These are phyloP conservation scores for Upupa epops DNA, from an alignment of 2,113 vertebrate species.

Conservation along the genomic window DNA sequence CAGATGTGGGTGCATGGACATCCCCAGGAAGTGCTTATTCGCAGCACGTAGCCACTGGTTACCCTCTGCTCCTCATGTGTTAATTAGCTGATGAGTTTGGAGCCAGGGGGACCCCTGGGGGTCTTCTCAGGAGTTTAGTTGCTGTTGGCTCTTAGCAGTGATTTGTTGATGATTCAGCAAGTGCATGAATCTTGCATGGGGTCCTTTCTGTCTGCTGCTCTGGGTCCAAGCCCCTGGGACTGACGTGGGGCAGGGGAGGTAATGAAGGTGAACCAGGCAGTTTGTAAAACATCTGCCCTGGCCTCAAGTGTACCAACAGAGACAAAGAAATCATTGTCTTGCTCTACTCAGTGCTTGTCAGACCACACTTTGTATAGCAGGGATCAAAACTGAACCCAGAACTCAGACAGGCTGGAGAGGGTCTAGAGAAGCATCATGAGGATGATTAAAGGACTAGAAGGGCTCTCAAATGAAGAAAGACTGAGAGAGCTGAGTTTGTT, in stretches of 20 bases:
- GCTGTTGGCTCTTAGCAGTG: neutral
- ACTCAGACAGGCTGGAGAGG: no score
- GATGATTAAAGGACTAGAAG: no score
- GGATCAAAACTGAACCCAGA: no score
- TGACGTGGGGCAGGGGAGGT: neutral
- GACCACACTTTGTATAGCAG: no score
- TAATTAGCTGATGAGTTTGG: neutral
- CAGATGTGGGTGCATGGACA: rapidly evolving
- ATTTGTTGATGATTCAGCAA: neutral
- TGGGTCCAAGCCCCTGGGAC: neutral
- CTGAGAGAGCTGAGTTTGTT: no score
- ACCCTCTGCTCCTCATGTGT: neutral
- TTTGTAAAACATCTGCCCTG: neutral
- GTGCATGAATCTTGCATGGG: neutral
- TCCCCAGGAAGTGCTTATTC: neutral
- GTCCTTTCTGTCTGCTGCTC: no score
- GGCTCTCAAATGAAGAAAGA: no score
- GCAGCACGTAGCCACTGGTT: neutral
- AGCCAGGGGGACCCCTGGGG: neutral
- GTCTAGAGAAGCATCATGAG: no score
- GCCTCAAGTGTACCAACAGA: neutral
- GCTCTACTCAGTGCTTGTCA: neutral
- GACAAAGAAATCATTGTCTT: neutral
- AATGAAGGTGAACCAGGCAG: neutral
- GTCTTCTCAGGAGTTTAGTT: neutral